Conservation (phyloP, 2,113 vertebrate genomes). For the Bufo gargarizans region DNA sequence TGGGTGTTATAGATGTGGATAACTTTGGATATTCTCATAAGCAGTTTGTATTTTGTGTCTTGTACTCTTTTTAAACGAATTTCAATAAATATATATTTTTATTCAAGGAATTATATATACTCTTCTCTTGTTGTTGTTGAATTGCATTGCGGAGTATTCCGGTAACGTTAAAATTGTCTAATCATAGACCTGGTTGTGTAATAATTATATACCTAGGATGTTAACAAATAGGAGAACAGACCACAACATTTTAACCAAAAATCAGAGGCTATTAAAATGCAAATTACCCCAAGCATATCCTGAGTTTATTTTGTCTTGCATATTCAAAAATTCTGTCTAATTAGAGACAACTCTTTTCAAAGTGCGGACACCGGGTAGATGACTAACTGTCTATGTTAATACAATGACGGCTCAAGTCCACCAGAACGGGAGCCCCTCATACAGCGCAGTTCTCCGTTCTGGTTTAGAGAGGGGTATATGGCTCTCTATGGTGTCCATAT, state of each 20-base stretch:
- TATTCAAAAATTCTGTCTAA: neutral
- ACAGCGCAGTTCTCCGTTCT: neutral
- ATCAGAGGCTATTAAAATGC: neutral
- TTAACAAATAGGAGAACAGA: neutral
- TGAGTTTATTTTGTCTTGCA: neutral
- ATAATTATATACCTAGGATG: conserved; percentile 2
- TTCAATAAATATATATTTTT: too few relatives aligned
- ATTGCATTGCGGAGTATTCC: too few relatives aligned
- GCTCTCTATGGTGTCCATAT: too few relatives aligned
- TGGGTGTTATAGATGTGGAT: too few relatives aligned
- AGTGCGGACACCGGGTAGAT: neutral
- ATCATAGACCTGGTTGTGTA: too few relatives aligned
- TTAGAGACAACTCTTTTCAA: neutral
- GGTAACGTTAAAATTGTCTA: too few relatives aligned
- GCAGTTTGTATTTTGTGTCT: too few relatives aligned
- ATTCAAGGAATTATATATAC: too few relatives aligned
- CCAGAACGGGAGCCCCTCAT: neutral
- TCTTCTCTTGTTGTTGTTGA: too few relatives aligned
- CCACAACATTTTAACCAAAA: neutral
- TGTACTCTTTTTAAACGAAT: too few relatives aligned
- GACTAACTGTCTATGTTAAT: neutral
- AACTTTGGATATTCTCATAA: too few relatives aligned
- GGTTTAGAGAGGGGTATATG: too few relatives aligned
- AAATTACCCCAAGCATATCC: neutral
- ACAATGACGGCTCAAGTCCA: neutral